Conservation (phyloP, 2,888 invertebrate genomes). For the Mythimna loreyi region DNA sequence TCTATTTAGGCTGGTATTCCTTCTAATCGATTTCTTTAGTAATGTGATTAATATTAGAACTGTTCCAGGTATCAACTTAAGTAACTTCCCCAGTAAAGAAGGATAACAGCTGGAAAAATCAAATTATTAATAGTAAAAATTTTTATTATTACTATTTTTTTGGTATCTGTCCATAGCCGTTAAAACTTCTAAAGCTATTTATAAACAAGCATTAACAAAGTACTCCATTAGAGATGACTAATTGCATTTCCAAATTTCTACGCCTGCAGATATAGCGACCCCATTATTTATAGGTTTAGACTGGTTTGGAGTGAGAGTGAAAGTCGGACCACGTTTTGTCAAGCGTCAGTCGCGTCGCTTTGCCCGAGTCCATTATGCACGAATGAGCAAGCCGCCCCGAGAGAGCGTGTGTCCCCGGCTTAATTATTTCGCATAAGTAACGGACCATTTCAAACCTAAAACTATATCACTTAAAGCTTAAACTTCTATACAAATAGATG, state of each 20-base stretch:
- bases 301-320: slow-evolving; percentile 87
- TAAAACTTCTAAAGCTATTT: slow-evolving; percentile 2
- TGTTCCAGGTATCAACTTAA: background rate
- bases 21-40: background rate
- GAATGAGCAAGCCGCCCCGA: slow-evolving; percentile 89
- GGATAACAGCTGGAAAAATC: background rate
- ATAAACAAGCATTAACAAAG: slow-evolving; percentile 27
- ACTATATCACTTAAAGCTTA: slow-evolving; percentile 65
- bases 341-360: slow-evolving; percentile 84
- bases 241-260: slow-evolving; percentile 52
- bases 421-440: slow-evolving; percentile 78
- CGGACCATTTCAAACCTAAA: slow-evolving; percentile 66
- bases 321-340: slow-evolving; percentile 89
- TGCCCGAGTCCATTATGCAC: slow-evolving; percentile 89
- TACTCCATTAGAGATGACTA: slow-evolving; percentile 37
- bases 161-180: background rate
- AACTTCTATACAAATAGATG: slow-evolving; percentile 65
- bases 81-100: background rate
- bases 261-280: slow-evolving; percentile 60
- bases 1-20: background rate
- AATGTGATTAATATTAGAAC: background rate
- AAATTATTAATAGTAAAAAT: background rate
- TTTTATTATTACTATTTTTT: slow-evolving; percentile 5
- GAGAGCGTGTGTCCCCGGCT: slow-evolving; percentile 87
- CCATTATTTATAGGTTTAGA: slow-evolving; percentile 77